Conservation (phyloP, 2,888 invertebrate genomes). For the Cremastobaeus sp. region DNA sequence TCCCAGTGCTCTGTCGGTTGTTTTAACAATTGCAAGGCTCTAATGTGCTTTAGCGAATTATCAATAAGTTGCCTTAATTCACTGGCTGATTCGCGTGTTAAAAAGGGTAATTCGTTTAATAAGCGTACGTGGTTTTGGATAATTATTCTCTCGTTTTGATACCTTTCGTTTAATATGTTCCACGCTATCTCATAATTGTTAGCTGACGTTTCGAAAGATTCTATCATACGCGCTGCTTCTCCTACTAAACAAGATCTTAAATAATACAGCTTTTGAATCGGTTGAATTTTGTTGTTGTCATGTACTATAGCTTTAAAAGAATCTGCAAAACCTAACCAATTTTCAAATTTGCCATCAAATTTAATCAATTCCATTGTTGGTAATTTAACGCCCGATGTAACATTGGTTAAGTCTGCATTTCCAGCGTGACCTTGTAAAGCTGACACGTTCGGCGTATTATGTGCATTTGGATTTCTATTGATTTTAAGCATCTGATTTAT, state of each 20-base stretch:
- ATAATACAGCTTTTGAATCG: conserved; percentile 18
- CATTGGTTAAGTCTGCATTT: too few species aligned
- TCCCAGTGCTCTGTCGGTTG: conserved; percentile 4
- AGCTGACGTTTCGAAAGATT: conserved; percentile 12
- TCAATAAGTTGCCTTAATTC: neutral
- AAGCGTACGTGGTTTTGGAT: conserved; percentile 28
- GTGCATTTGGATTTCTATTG: too few species aligned
- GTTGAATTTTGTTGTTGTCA: conserved; percentile 9
- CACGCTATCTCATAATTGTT: conserved; percentile 14
- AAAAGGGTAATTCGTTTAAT: conserved; percentile 20
- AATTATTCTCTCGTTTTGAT: conserved; percentile 8
- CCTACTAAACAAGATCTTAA: too few species aligned
- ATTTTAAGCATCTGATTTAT: too few species aligned
- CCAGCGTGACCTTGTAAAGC: too few species aligned
- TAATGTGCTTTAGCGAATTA: neutral
- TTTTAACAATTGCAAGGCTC: neutral
- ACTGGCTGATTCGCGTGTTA: conserved; percentile 9
- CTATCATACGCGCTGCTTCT: conserved; percentile 1
- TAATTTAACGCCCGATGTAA: neutral
- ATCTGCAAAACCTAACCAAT: conserved; percentile 19
- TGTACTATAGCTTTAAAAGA: conserved; percentile 15
- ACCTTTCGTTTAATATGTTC: conserved; percentile 3
- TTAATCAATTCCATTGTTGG: conserved; percentile 11
- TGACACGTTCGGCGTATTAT: too few species aligned
- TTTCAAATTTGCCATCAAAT: conserved; percentile 10